Conservation (phyloP, 2,113 vertebrate genomes). For the Pseudorectes ferrugineus region DNA sequence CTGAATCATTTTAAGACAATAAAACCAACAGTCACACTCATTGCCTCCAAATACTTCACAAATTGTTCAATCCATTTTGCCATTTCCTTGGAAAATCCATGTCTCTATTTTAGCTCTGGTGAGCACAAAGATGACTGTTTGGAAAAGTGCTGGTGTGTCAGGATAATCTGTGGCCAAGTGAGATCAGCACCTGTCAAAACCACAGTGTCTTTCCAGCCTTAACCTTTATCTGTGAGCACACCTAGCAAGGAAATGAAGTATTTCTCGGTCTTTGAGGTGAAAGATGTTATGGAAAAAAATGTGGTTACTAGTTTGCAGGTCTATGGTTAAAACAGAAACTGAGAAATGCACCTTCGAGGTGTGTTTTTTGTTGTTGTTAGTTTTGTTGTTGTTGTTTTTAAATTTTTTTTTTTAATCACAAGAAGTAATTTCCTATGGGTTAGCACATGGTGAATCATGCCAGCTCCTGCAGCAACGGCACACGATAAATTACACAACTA, state of each 20-base stretch:
- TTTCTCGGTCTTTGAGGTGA: neutral
- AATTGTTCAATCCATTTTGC: conserved; percentile 1
- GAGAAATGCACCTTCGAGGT: neutral
- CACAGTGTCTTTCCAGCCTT: neutral
- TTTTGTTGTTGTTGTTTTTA: neutral
- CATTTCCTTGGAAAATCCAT: conserved; percentile 5
- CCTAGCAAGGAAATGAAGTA: neutral
- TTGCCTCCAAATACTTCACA: neutral
- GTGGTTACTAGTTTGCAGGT: neutral
- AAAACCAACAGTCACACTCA: neutral
- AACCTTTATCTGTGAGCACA: neutral
- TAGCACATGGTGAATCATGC: neutral
- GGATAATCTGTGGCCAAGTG: neutral
- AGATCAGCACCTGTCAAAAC: neutral
- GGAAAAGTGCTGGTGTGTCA: neutral
- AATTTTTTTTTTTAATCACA: neutral
- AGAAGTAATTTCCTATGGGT: neutral
- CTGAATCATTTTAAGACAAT: neutral
- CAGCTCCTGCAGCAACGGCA: neutral
- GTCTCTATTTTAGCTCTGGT: neutral
- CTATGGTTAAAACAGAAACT: neutral
- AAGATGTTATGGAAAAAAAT: neutral
- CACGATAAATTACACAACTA: neutral
- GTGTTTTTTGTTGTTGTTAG: neutral
- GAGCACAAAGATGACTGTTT: neutral